Evolutionary conservation across 2,797 vertebrate species (phyloP), one percentile per base, ranked within the genome.

Genomic region (Oryzias dopingdopingensis): DNA sequence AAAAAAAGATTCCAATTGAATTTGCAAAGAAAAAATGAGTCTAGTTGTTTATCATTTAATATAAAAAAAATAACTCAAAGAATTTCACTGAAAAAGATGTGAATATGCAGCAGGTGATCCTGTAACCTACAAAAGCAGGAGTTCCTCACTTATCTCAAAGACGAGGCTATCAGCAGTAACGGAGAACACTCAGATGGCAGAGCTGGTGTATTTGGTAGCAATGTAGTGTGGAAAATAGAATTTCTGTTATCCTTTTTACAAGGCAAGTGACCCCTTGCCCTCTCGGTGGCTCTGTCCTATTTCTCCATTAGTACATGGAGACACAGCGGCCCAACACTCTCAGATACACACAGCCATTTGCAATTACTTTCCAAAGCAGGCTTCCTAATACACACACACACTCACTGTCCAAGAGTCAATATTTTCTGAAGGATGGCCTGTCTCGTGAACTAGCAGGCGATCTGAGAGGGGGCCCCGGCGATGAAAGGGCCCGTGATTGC

Each of bases 401-500:
- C 79, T 87, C 85, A 79, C 74, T 82, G 83, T 89, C 80, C 70
- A 80, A 77, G 81, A 88, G 90, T 91, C 91, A 91, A 91, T 92
- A 90, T 91, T 90, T 91, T 85, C 87, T 91, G 84, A 91, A 88
- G 85, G 87, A 90, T 90, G 73, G 60, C 78, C 85, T 90, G 86
- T 89, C 86, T 49, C 7, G 76, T 87, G 89, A 89, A 82, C 74
- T 58, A 74, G 79, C 79, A 89, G 79, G 86, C 87, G 90, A 90
- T 92, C 87, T 84, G 72, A 76, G 14, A 20, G 45, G 22, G 22
- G 76, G 69, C 26, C 70, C 76, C 70, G 56, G 81, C 85, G 83
- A 88, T 90, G 90, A 91, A 91, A 92, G 83, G 79, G 81, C 74
- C 87, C 52, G 87, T 91, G 90, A 92, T 91, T 93, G 90, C 88